A percentile compares a stretch with the other conserved stretches of the same genome.
Conservation (phyloP, 2,797 vertebrate genomes). For the Iguana delicatissima region DNA sequence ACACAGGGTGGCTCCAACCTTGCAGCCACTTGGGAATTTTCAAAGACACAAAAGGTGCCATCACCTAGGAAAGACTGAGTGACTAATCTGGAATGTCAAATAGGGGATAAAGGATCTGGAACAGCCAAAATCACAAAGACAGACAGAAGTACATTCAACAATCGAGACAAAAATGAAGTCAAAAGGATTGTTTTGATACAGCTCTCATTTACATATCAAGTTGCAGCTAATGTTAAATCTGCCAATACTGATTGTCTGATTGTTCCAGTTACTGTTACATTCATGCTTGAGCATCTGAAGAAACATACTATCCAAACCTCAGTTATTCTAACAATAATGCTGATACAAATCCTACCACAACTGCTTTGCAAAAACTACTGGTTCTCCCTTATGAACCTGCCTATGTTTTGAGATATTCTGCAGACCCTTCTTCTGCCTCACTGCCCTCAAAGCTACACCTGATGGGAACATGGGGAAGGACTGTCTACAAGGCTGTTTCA, state of each 20-base stretch:
- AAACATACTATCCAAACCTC: neutral
- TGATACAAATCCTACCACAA: neutral
- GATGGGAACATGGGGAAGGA: too few species aligned
- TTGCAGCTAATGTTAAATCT: neutral
- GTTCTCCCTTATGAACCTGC: too few species aligned
- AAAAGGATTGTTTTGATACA: neutral
- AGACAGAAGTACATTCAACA: neutral
- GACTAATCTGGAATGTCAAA: neutral
- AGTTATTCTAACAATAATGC: neutral
- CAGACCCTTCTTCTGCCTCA: too few species aligned
- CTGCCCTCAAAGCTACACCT: too few species aligned
- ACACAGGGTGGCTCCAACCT: too few species aligned
- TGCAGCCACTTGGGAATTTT: neutral
- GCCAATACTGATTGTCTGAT: neutral
- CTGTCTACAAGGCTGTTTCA: too few species aligned
- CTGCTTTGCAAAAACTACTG: neutral
- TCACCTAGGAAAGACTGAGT: neutral
- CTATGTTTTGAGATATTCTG: too few species aligned
- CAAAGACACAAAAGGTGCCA: neutral
- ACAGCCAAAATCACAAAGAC: neutral
- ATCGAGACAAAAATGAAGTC: neutral
- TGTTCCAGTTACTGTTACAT: neutral
- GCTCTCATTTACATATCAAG: neutral
- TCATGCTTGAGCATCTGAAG: too few species aligned
- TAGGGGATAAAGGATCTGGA: neutral